A percentile compares a stretch with the other conserved stretches of the same genome.
Evolutionary conservation across 2,888 invertebrate species (phyloP).

Genomic region (Halocaridina rubra): DNA sequence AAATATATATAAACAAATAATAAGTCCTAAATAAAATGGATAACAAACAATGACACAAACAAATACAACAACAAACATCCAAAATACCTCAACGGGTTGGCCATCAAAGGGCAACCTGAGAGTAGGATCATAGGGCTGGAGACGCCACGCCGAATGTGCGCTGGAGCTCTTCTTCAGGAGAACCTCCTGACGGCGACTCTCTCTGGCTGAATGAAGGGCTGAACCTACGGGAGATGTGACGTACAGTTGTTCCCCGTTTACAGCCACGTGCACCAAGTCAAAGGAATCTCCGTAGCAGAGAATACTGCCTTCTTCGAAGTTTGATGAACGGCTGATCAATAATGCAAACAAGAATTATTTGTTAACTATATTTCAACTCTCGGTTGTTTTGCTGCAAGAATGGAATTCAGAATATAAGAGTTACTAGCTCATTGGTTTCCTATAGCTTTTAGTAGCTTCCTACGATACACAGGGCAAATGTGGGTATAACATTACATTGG

Average conservation of each 20-base stretch:
- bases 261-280: conserved; percentile 35
- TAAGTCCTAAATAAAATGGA: not conserved
- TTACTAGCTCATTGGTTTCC: no score
- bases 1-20: no score
- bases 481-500: no score
- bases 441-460: no score
- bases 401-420: no score
- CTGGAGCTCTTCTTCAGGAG: conserved; percentile 7
- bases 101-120: conserved; percentile 27
- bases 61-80: not conserved
- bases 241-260: conserved; percentile 24
- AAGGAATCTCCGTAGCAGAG: conserved; percentile 53
- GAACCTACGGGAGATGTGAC: conserved; percentile 45
- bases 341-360: no score
- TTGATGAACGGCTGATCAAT: conserved; percentile 13
- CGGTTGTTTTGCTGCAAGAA: no score
- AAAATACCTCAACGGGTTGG: conserved; percentile 42
- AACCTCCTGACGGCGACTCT: conserved; percentile 54
- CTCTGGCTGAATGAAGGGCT: conserved; percentile 29
- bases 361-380: no score
- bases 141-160: conserved; percentile 45
- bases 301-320: not conserved
- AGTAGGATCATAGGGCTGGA: conserved; percentile 16
- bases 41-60: not conserved
- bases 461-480: no score